Conservation (phyloP, 2,797 vertebrate genomes). For the Staurois parvus region DNA sequence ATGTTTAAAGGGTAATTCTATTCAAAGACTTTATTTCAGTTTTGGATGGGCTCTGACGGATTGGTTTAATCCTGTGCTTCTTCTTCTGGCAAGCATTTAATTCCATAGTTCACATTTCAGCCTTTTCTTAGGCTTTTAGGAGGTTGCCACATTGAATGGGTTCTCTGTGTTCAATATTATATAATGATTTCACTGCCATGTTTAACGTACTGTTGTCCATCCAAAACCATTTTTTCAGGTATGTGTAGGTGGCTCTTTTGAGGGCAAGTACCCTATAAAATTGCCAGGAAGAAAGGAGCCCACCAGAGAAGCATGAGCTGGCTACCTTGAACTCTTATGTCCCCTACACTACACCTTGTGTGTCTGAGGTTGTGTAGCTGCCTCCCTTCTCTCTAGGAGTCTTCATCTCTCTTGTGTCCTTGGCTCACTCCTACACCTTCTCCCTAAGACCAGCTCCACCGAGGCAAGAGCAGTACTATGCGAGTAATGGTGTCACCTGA, state of each 20-base stretch:
- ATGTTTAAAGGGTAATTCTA: too few relatives aligned
- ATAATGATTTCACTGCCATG: background rate
- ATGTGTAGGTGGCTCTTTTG: background rate
- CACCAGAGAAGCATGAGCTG: constrained; percentile 3
- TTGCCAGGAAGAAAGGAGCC: constrained; percentile 2
- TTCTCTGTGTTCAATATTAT: background rate
- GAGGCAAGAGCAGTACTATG: background rate
- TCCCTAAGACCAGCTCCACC: background rate
- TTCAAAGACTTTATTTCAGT: background rate
- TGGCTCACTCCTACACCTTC: constrained; percentile 17
- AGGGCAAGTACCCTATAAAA: too few relatives aligned
- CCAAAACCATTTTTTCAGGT: too few relatives aligned
- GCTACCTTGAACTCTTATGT: constrained; percentile 27
- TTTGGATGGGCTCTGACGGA: too few relatives aligned
- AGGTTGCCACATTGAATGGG: too few relatives aligned
- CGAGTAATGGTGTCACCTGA: background rate
- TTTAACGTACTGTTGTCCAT: background rate
- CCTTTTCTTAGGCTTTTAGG: too few relatives aligned
- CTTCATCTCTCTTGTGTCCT: constrained; percentile 18
- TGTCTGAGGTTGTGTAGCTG: constrained; percentile 22
- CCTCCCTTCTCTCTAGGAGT: constrained; percentile 9
- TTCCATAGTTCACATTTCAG: too few relatives aligned
- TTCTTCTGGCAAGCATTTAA: too few relatives aligned
- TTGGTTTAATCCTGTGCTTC: too few relatives aligned
- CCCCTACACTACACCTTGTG: constrained; percentile 10